Evolutionary conservation across 1,140 invertebrate species (phyloP), one percentile per base, ranked within the genome.

Genomic region (Wiebesia pumilae): DNA sequence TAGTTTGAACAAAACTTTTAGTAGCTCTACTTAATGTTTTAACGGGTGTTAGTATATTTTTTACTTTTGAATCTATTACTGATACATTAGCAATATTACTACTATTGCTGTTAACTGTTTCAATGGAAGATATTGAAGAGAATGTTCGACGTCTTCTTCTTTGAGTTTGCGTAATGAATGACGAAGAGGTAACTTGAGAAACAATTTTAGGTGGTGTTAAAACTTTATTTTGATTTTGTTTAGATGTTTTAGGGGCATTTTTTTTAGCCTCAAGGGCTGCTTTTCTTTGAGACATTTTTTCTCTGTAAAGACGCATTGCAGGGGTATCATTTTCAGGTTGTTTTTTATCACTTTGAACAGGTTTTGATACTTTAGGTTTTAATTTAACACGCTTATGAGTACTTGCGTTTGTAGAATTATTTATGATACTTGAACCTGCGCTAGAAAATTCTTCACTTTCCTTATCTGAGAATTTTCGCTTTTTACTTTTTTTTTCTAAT

Each of bases 311-410:
- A 21, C 51, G 71, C 88, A 88, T 88, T n/a, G 73, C 47, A 38
- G 88, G 88, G 3, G 88, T 88, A 43, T 87, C 81, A 75, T 38
- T 83, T 47, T 67, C 21, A 47, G 12, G 21, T 81, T 87, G 38
- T 21, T 40, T 73, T 38, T 86, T 10, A 58, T 62, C 33, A 38
- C 21, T 21, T 65, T 47, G 0, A 27, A 77, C 33, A 69, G 43
- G 35, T 84, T 51, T 67, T 4, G 24, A 16, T 73, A 51, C 84
- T 85, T 85, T 89, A 12, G 82, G 27, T 2, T 82, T 86, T 73
- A 40, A 84, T 75, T 89, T 89, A 38, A 84, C 75, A 75, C 89
- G 88, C 14, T 85, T 90, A 10, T 88, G 80, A 12, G 81, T 58
- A 51, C 35, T 16, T 16, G 14, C 16, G 51, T 62, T 71, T 67